phyloP scores from a whole-genome alignment of 1,140 invertebrate genomes.

The Drosophila parvula region DNA sequence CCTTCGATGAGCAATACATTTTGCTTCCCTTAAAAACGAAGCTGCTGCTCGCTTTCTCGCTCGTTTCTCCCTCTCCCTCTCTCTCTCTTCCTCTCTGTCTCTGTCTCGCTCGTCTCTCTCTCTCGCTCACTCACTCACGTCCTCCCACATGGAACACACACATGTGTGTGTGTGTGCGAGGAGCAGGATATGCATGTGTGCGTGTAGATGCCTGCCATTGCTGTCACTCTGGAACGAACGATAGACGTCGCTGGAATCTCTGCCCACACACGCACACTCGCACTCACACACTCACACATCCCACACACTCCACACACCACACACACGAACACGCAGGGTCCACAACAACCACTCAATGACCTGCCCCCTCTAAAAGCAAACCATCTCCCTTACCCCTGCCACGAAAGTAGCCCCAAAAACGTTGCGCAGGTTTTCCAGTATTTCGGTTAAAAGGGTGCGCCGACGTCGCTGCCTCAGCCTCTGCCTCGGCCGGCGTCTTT shows the following conservation, averaged over 20 bases:
- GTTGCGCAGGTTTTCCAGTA: constrained; percentile 55
- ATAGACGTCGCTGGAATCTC: constrained; percentile 57
- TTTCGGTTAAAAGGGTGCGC: constrained; percentile 71
- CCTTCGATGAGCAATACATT: constrained; percentile 82
- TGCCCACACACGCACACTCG: constrained; percentile 38
- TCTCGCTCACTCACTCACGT: constrained; percentile 14
- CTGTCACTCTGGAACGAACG: constrained; percentile 50
- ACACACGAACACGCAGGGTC: constrained; percentile 31
- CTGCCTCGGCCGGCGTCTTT: constrained; percentile 38
- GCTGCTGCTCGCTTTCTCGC: constrained; percentile 29
- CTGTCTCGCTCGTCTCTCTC: constrained; percentile 18
- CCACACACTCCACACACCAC: too few species aligned
- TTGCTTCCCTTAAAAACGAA: constrained; percentile 77
- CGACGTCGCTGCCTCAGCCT: constrained; percentile 35
- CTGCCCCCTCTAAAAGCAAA: constrained; percentile 37
- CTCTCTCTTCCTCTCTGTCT: constrained; percentile 22
- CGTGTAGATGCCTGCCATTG: constrained; percentile 39
- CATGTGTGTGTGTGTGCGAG: constrained; percentile 37
- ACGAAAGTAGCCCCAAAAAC: constrained; percentile 24
- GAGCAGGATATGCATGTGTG: constrained; percentile 57
- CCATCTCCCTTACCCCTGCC: not conserved
- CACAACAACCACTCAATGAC: constrained; percentile 78
- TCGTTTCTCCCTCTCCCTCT: not conserved
- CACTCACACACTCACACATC: constrained; percentile 19
- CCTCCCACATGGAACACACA: constrained; percentile 16